Evolutionary conservation across 2,113 vertebrate species (phyloP), one percentile per base, ranked within the genome.

Genomic region (Seriola quinqueradiata): DNA sequence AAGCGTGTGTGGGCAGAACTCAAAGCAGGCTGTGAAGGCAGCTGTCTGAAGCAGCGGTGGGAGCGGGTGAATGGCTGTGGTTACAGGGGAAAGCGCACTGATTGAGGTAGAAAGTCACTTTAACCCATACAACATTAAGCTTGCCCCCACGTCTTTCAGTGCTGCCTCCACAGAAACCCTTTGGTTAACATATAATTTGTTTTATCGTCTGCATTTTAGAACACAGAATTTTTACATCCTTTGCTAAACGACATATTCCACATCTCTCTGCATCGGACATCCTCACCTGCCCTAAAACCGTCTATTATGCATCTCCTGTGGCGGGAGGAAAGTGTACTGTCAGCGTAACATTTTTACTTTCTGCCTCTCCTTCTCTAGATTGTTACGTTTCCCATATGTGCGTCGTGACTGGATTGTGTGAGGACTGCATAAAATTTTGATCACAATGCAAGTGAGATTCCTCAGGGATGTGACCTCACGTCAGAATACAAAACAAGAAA

Each of bases 11-110:
- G 92, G 89, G 91, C 76, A 86, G 85, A 74, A 81, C 63, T 87
- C 42, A 9, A 81, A 81, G 78, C 90, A 55, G 89, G 87, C 90
- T 92, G 90, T 89, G 89, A 90, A 86, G 85, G 84, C 90, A 90
- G 90, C 90, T 88, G 90, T 90, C 90, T 79, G 72, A 80, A 73
- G 87, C 88, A 87, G 87, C 23, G 79, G 74, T 71, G 58, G 19
- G 64, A 75, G 55, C 40, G 8, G 36, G 79, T 75, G 64, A 58
- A 42, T 4, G 67, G 67, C 68, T 65, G 67, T 60, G 69, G 70
- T 76, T 75, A 46, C 46, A 87, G 77, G 77, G 66, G 64, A 77
- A 55, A 59, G 63, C 36, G 36, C 25, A 60, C 52, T 14, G 67
- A 50, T 50, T 4, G 14, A 80, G 73, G 75, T 68, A 40, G 14